A percentile compares a stretch with the other conserved stretches of the same genome.
Conservation (phyloP, 2,888 invertebrate genomes). For the Drosophila colorata region DNA sequence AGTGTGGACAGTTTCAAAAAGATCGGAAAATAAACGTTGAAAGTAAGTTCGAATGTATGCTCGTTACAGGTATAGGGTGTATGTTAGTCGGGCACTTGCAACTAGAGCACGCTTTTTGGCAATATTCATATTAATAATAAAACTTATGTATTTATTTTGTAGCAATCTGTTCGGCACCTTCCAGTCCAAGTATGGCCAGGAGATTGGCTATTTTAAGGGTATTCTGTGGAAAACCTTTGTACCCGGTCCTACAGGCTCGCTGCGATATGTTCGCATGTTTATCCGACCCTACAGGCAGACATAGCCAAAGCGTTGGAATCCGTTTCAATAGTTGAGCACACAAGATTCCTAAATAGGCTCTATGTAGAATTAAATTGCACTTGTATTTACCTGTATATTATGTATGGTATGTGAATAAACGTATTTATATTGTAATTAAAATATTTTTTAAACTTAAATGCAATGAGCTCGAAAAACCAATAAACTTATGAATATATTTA, state of each 20-base stretch:
- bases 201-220: conserved; percentile 60
- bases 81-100: background rate
- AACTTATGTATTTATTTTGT: background rate
- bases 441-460: background rate
- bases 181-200: conserved; percentile 39
- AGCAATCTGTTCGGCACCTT: conserved; percentile 69
- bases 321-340: background rate
- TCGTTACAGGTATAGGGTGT: no score
- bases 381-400: background rate
- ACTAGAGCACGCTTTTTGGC: background rate
- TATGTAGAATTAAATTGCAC: background rate
- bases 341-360: conserved; percentile 7
- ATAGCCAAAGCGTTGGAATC: background rate
- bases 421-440: conserved; percentile 1
- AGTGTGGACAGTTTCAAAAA: no score
- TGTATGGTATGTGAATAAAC: background rate
- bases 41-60: no score
- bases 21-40: no score
- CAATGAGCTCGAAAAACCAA: background rate
- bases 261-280: conserved; percentile 62
- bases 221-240: conserved; percentile 64
- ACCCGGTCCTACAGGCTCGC: conserved; percentile 61
- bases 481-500: background rate
- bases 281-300: conserved; percentile 44
- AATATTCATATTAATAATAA: background rate